Percentiles rank a stretch among this genome's conserved stretches.
phyloP scores from a whole-genome alignment of 2,888 invertebrate genomes.

The Hypomecis atomaria region DNA sequence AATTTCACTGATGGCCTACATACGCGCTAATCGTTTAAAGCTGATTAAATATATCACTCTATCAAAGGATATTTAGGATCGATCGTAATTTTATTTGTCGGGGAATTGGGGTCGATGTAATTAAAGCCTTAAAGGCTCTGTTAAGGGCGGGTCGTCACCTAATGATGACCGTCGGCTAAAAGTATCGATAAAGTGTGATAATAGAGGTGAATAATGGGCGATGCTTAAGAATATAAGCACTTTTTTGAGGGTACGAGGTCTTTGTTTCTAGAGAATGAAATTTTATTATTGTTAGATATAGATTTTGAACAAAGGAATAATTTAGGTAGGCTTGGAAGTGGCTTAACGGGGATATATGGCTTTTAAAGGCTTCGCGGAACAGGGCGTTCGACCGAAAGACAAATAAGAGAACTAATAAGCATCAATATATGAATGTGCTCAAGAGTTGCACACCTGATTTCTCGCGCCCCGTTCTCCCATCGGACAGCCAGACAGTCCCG shows the following conservation, averaged over 20 bases:
- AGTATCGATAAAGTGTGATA: slow-evolving; percentile 20
- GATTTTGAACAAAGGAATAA: no score
- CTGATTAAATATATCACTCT: slow-evolving; percentile 36
- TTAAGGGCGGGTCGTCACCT: slow-evolving; percentile 46
- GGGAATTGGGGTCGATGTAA: slow-evolving; percentile 47
- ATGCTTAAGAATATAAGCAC: neutral
- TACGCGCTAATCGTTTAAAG: slow-evolving; percentile 19
- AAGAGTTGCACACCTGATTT: no score
- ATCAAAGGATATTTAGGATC: slow-evolving; percentile 43
- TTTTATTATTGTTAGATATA: neutral
- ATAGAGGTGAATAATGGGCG: neutral
- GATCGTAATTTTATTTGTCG: slow-evolving; percentile 50
- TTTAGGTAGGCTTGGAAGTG: no score
- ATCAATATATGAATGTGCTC: no score
- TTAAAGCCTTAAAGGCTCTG: slow-evolving; percentile 47
- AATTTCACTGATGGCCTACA: slow-evolving; percentile 4
- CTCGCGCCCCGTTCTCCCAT: no score
- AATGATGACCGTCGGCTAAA: slow-evolving; percentile 40
- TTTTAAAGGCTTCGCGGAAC: no score
- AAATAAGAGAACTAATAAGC: no score
- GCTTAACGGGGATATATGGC: no score
- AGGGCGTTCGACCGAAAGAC: no score
- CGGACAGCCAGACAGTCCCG: no score
- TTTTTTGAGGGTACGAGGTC: neutral
- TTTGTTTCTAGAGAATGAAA: no score